Evolutionary conservation across 30 jellyfish, hydroid and myxozoan species (phyloP), one percentile per base, ranked within the genome.

Genomic region (Pelagia noctiluca): DNA sequence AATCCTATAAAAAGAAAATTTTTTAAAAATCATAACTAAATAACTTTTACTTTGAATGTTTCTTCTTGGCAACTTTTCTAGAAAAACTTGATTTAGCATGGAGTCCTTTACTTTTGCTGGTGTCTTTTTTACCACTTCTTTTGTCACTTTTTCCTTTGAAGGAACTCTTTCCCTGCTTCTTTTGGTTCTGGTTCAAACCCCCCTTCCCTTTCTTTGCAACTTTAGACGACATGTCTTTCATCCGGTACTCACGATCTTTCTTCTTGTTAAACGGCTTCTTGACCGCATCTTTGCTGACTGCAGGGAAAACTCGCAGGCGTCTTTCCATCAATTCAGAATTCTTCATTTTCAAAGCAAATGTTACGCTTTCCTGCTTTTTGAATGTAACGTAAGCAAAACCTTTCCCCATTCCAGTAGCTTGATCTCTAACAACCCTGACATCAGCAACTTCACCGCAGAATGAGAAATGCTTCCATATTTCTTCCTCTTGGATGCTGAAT

Each of bases 311-410:
- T 29, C 94, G 35, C 16, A 84, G 26, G 35, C 68, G 42, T 18
- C 94, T 54, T 24, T 78, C 88, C 21, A 46, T 57, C 19, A 84
- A 72, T 47, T 84, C 87, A 10, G 94, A 71, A 33, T 84, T 61
- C 19, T 52, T 54, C 88, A 84, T 31, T 62, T 61, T 71, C 7
- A 84, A 18, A 11, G 94, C 87, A 61, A 84, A 72, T 19, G 81
- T 60, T 34, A 84, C 94, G 62, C 88, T 36, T 21, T 63, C 82
- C 28, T 16, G 37, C 62, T 84, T 54, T 37, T 72, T 28, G 63
- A 84, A 84, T 29, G 54, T 47, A 32, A 92, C 92, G 50, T 92
- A 92, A 0, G 93, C 98, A 87, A 92, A 92, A 0, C 98, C 98
- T 80, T 92, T 92, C 16, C 98, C 98, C 38, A 88, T 49, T 16